Percentiles rank a stretch among this genome's conserved stretches.
Conservation (phyloP, 2,888 invertebrate species). For the Ophioninae sp. region DNA sequence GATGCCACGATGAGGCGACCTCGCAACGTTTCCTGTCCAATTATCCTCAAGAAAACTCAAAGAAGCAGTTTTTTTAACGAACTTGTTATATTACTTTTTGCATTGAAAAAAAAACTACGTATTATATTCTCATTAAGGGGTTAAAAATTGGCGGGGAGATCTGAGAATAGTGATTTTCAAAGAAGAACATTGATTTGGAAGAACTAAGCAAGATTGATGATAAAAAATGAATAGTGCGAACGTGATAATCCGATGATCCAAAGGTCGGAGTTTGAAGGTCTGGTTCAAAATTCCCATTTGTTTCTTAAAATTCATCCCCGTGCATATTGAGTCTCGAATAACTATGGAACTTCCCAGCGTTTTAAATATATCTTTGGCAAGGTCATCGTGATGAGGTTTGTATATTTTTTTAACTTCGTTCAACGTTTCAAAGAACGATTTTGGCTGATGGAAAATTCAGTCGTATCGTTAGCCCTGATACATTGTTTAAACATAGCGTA, state of each 20-base stretch:
- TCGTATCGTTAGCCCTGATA: not conserved
- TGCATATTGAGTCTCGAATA: not conserved
- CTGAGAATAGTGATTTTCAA: no score
- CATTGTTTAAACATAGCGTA: not conserved
- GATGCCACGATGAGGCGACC: slow-evolving; percentile 37
- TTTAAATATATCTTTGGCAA: slow-evolving; percentile 16
- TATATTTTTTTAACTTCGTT: slow-evolving; percentile 7
- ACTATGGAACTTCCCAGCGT: not conserved
- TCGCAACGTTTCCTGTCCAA: slow-evolving; percentile 40
- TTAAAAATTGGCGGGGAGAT: no score
- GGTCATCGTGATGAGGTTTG: not conserved
- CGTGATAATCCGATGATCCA: not conserved
- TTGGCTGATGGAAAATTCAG: not conserved
- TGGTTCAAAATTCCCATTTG: not conserved
- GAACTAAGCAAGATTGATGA: no score
- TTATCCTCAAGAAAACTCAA: not conserved
- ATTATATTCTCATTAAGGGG: not conserved
- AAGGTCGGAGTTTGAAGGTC: not conserved
- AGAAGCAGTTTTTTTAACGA: not conserved
- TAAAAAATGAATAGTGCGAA: no score
- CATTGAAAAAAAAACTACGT: not conserved
- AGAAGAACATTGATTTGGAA: no score
- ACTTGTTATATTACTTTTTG: not conserved
- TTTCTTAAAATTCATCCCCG: not conserved
- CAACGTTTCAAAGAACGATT: slow-evolving; percentile 1